Conservation (phyloP, 1,140 invertebrate species). For the Zaprionus inermis region DNA sequence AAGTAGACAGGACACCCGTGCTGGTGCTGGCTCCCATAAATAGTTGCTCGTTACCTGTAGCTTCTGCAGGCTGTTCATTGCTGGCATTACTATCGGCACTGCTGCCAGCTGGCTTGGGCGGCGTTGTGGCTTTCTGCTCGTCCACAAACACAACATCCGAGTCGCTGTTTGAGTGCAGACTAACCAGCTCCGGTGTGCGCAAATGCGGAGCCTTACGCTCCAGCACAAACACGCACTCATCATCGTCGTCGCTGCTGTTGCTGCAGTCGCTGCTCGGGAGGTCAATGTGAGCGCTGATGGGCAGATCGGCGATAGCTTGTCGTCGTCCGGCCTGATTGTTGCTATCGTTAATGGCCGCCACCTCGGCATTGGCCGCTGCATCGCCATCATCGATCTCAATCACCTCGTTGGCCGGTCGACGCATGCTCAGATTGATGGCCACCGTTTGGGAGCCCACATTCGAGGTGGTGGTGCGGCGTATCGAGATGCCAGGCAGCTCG, state of each 20-base stretch:
- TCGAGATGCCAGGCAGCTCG: conserved; percentile 68
- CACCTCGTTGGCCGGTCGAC: conserved; percentile 60
- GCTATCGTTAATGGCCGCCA: conserved; percentile 67
- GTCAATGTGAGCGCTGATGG: conserved; percentile 74
- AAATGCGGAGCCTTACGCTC: conserved; percentile 86
- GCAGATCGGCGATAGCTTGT: conserved; percentile 58
- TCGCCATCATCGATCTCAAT: conserved; percentile 75
- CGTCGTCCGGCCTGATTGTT: conserved; percentile 52
- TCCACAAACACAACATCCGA: conserved; percentile 86
- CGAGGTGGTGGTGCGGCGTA: conserved; percentile 63
- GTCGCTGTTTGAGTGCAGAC: conserved; percentile 85
- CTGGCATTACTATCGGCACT: conserved; percentile 4
- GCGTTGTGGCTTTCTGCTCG: conserved; percentile 45
- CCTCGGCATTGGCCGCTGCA: conserved; percentile 70
- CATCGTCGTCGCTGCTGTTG: conserved; percentile 61
- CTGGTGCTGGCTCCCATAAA: conserved; percentile 76
- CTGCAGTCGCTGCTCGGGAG: conserved; percentile 64
- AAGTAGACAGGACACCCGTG: conserved; percentile 57
- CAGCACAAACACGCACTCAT: conserved; percentile 80
- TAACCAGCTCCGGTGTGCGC: conserved; percentile 86
- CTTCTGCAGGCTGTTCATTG: not conserved
- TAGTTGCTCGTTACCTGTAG: conserved; percentile 27
- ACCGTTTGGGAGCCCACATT: conserved; percentile 72
- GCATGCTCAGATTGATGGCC: conserved; percentile 72
- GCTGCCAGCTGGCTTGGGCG: not conserved